phyloP scores from a whole-genome alignment of 2,888 invertebrate genomes.

The Halocaridina rubra region DNA sequence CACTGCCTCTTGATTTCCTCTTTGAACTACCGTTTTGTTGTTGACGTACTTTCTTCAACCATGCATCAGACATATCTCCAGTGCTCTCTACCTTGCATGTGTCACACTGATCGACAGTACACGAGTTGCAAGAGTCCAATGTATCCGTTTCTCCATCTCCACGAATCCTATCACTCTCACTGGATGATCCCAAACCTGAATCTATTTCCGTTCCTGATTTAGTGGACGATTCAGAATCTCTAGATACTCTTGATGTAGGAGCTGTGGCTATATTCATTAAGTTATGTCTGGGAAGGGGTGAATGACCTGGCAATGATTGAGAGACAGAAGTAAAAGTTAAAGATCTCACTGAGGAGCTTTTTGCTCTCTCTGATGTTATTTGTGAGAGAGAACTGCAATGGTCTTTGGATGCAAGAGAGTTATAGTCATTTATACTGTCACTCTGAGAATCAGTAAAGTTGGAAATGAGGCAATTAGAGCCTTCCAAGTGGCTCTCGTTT shows the following conservation, averaged over 20 bases:
- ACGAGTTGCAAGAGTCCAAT: conserved; percentile 6
- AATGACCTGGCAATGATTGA: no score
- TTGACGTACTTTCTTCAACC: conserved; percentile 31
- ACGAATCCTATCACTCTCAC: conserved; percentile 54
- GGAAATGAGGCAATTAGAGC: no score
- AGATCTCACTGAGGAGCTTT: conserved; percentile 12
- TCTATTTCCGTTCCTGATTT: conserved; percentile 50
- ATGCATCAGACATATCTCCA: conserved; percentile 44
- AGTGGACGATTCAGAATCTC: conserved; percentile 52
- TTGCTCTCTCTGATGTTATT: background rate
- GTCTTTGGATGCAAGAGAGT: no score
- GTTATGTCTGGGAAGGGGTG: background rate
- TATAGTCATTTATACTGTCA: background rate
- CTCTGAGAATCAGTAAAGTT: background rate
- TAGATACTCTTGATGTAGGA: conserved; percentile 18
- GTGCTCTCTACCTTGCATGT: conserved; percentile 24
- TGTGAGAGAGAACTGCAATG: no score
- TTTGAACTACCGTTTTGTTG: background rate
- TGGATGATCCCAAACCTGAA: conserved; percentile 60
- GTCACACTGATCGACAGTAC: conserved; percentile 24
- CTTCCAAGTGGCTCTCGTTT: no score
- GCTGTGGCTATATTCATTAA: background rate
- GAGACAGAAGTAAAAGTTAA: no score
- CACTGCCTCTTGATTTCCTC: background rate
- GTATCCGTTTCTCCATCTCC: conserved; percentile 37